phyloP scores from a whole-genome alignment of 2,888 invertebrate species.

The Smittia aterrima region DNA sequence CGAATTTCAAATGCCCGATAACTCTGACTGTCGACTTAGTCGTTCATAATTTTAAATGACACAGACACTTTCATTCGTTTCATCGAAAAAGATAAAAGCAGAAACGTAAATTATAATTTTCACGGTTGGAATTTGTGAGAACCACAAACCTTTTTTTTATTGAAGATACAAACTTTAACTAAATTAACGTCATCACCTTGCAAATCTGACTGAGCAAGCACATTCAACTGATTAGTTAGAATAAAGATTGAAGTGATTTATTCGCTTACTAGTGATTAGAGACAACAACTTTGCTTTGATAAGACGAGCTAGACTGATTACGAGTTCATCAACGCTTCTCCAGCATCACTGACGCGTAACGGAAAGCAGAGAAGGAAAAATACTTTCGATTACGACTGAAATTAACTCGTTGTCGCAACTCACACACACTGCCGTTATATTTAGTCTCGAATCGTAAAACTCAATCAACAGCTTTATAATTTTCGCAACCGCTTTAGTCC shows the following conservation, averaged over 20 bases:
- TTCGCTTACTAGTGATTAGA: too few relatives aligned
- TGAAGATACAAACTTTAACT: background rate
- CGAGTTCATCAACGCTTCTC: background rate
- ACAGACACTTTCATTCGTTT: background rate
- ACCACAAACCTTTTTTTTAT: background rate
- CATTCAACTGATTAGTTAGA: too few relatives aligned
- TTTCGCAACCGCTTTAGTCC: background rate
- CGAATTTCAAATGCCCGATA: background rate
- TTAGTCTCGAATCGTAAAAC: background rate
- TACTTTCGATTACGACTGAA: too few relatives aligned
- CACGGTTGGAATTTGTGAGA: too few relatives aligned
- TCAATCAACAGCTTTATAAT: background rate
- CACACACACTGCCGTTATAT: background rate
- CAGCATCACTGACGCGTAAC: background rate
- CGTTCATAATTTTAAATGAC: background rate
- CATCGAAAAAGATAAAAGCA: background rate
- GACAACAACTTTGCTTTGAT: too few relatives aligned
- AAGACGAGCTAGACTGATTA: background rate
- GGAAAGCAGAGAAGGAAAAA: too few relatives aligned
- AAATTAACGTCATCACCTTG: background rate
- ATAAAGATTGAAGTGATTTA: too few relatives aligned
- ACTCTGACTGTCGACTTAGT: constrained; percentile 2
- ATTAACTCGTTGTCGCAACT: too few relatives aligned
- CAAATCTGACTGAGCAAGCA: too few relatives aligned
- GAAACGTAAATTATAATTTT: constrained; percentile 3